A percentile compares a stretch with the other conserved stretches of the same genome.
phyloP scores from a whole-genome alignment of 2,888 invertebrate genomes.

The Ormyrus thymus region DNA sequence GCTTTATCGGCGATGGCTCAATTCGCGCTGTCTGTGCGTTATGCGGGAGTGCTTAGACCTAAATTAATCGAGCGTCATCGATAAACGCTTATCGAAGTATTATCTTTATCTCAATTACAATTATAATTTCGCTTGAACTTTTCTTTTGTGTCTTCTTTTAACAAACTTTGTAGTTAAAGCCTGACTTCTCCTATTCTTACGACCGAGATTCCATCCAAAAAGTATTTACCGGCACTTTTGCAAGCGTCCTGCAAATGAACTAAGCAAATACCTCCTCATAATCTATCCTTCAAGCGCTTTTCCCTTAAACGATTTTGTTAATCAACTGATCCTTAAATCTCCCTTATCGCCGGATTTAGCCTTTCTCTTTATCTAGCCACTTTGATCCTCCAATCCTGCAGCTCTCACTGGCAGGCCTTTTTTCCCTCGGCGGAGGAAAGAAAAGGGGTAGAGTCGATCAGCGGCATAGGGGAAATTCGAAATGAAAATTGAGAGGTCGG shows the following conservation, averaged over 20 bases:
- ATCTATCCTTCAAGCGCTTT: constrained; percentile 18
- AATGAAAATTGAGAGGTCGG: constrained; percentile 11
- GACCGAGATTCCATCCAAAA: too few species aligned
- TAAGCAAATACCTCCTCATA: neutral
- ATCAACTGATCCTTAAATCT: constrained; percentile 40
- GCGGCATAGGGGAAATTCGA: too few species aligned
- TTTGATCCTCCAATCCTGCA: constrained; percentile 25
- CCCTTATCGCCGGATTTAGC: constrained; percentile 45
- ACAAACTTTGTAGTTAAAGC: too few species aligned
- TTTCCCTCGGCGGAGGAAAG: neutral
- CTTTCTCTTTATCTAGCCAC: constrained; percentile 4
- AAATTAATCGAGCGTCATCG: constrained; percentile 15
- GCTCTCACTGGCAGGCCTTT: neutral
- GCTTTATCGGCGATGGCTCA: constrained; percentile 16
- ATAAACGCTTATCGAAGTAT: neutral
- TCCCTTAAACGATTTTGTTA: constrained; percentile 33
- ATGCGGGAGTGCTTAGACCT: neutral
- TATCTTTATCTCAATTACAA: too few species aligned
- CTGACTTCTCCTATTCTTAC: too few species aligned
- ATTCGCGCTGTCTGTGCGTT: neutral
- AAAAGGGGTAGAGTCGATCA: neutral
- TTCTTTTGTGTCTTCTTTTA: too few species aligned
- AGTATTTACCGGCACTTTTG: too few species aligned
- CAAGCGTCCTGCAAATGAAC: too few species aligned
- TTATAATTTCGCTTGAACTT: too few species aligned